phyloP scores from a whole-genome alignment of 1,140 invertebrate genomes.

The Gyrodactylus bullatarudis region DNA sequence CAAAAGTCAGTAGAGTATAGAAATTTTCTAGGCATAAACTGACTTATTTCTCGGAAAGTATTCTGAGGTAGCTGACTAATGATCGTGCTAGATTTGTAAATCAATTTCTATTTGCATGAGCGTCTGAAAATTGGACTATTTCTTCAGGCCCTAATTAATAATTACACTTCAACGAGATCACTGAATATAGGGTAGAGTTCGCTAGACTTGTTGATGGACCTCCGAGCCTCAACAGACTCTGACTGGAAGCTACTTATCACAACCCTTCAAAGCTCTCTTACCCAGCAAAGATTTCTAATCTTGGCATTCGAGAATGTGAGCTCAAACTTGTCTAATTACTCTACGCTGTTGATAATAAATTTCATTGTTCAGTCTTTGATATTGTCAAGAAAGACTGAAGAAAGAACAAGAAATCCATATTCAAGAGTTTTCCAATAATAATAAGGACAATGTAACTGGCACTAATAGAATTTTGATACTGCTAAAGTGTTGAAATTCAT shows the following conservation, averaged over 20 bases:
- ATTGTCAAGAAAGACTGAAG: background rate
- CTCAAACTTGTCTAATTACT: background rate
- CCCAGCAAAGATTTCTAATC: background rate
- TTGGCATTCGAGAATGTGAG: background rate
- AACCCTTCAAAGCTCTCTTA: background rate
- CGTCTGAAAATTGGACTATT: too few relatives aligned
- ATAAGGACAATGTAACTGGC: background rate
- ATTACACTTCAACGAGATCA: background rate
- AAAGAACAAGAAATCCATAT: background rate
- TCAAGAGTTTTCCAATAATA: background rate
- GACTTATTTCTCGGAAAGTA: too few relatives aligned
- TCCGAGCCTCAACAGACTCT: background rate
- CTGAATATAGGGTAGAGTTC: background rate
- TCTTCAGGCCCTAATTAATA: too few relatives aligned
- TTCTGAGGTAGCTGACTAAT: too few relatives aligned
- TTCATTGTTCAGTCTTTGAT: background rate
- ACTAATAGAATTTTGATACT: background rate
- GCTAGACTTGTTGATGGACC: background rate
- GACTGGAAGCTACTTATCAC: background rate
- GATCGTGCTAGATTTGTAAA: too few relatives aligned
- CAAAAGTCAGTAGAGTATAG: too few relatives aligned
- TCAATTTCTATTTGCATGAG: too few relatives aligned
- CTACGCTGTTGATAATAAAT: background rate
- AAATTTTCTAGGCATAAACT: too few relatives aligned
- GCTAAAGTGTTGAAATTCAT: background rate